phyloP scores from a whole-genome alignment of 2,888 invertebrate species.

The Sarcophaga rosellei region DNA sequence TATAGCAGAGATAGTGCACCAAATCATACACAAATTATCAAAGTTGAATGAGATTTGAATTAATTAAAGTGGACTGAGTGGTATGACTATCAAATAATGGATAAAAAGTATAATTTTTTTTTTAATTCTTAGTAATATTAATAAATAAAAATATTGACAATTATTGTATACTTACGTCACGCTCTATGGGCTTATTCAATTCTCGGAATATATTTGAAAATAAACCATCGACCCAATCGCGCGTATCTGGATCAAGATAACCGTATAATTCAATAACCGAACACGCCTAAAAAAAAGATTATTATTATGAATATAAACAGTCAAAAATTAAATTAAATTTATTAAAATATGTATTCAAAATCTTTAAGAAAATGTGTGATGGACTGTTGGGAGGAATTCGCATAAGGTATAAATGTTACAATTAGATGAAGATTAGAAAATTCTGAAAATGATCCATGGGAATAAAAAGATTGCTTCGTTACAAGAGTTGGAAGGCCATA shows the following conservation, averaged over 20 bases:
- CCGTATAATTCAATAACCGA: conserved; percentile 95
- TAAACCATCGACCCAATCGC: conserved; percentile 97
- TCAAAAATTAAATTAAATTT: neutral
- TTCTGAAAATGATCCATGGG: no score
- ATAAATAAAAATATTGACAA: neutral
- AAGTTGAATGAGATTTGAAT: neutral
- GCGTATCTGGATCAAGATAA: conserved; percentile 90
- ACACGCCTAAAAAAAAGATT: conserved; percentile 85
- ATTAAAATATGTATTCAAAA: no score
- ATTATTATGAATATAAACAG: neutral
- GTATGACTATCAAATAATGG: neutral
- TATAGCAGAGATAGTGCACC: neutral
- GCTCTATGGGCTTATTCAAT: conserved; percentile 88
- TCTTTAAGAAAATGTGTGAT: no score
- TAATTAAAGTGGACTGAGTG: neutral
- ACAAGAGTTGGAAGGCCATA: no score
- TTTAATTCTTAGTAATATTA: neutral
- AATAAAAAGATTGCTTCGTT: no score
- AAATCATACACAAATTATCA: neutral
- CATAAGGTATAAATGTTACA: no score
- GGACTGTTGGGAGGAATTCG: no score
- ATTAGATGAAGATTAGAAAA: no score
- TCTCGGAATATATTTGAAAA: conserved; percentile 95
- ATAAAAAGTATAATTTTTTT: neutral
- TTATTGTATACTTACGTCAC: conserved; percentile 75